A percentile compares a stretch with the other conserved stretches of the same genome.
Conservation (phyloP, 2,888 invertebrate species). For the Heliconius ethilla region DNA sequence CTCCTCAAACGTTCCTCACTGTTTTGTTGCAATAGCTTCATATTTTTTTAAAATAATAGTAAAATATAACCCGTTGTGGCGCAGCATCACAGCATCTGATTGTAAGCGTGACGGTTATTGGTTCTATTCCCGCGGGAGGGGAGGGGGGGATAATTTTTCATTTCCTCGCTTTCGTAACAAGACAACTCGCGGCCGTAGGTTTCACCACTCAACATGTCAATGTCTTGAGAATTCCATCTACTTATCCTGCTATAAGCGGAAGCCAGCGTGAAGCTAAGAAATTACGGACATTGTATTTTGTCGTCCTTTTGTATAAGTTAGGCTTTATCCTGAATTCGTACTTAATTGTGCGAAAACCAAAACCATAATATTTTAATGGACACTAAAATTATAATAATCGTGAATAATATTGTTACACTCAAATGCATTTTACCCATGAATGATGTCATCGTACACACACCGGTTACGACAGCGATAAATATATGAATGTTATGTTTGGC, state of each 20-base stretch:
- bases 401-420: slow-evolving; percentile 33
- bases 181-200: neutral
- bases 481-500: slow-evolving; percentile 65
- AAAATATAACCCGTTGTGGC: neutral
- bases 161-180: neutral
- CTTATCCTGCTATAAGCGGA: too few species aligned
- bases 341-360: neutral
- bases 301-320: neutral
- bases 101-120: neutral
- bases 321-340: neutral
- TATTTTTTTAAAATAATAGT: too few species aligned
- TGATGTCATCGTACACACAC: slow-evolving; percentile 66
- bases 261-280: neutral
- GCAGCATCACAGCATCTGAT: neutral
- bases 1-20: slow-evolving; percentile 42
- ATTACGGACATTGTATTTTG: neutral
- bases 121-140: neutral
- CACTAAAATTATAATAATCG: neutral
- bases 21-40: slow-evolving; percentile 38
- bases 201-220: neutral
- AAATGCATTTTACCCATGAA: slow-evolving; percentile 54
- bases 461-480: slow-evolving; percentile 70
- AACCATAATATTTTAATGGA: neutral
- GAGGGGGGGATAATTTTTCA: neutral
- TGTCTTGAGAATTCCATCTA: neutral